These are phyloP conservation scores for Corythornis madagascariensis DNA, from an alignment of 2,113 vertebrate species.

Conservation along the genomic window DNA sequence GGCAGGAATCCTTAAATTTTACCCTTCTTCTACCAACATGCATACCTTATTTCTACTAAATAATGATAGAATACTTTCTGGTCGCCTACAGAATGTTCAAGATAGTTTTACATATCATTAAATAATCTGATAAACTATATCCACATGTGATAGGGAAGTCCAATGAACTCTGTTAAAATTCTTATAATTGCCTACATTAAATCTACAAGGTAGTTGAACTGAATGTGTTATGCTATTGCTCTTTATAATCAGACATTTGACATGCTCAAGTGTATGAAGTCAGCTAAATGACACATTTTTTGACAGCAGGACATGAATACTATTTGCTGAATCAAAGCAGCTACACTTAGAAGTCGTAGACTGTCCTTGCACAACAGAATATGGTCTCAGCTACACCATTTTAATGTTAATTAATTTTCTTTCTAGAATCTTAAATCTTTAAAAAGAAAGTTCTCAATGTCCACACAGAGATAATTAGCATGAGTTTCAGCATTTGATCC, in stretches of 20 bases:
- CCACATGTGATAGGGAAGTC: neutral
- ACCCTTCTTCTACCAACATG: neutral
- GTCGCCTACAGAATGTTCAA: neutral
- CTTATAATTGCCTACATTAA: neutral
- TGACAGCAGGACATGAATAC: neutral
- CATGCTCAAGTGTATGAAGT: neutral
- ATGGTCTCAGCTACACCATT: neutral
- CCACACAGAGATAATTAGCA: neutral
- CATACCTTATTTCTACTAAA: constrained; percentile 25
- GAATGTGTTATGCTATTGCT: neutral
- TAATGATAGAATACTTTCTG: neutral
- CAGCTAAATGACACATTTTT: neutral
- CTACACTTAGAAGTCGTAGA: neutral
- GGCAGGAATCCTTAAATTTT: neutral
- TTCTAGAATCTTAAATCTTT: neutral
- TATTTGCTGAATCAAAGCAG: neutral
- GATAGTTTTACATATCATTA: constrained; percentile 1
- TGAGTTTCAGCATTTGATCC: neutral
- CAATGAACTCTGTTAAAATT: neutral
- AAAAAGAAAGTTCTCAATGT: neutral
- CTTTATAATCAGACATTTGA: neutral
- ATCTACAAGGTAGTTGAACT: neutral
- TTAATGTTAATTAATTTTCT: neutral
- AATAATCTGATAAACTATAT: neutral
- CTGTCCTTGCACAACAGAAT: neutral